These are phyloP conservation scores for Lonchura striata DNA, from an alignment of 2,113 vertebrate species.

Conservation along the genomic window DNA sequence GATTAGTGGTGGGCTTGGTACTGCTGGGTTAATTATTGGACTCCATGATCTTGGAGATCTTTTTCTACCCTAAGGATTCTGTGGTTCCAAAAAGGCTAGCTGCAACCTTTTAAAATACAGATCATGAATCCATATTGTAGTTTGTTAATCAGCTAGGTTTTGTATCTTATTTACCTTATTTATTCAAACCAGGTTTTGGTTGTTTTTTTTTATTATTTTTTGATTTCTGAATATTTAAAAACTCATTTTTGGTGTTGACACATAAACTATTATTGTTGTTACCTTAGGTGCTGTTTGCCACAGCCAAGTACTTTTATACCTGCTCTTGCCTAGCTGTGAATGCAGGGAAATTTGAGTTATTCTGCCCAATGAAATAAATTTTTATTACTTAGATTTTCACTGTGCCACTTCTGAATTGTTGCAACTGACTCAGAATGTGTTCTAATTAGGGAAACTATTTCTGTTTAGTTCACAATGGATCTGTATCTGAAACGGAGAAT, in stretches of 20 bases:
- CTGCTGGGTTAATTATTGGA: not conserved
- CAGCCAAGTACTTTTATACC: not conserved
- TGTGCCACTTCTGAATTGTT: not conserved
- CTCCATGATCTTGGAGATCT: not conserved
- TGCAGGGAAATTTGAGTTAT: not conserved
- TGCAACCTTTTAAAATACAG: not conserved
- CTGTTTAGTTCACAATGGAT: not conserved
- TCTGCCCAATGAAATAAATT: not conserved
- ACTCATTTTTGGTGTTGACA: not conserved
- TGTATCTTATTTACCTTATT: not conserved
- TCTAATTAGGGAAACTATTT: not conserved
- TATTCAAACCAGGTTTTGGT: not conserved
- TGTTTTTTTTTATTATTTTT: not conserved
- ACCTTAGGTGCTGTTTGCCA: not conserved
- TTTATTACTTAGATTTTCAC: not conserved
- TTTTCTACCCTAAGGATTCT: not conserved
- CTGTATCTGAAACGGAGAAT: not conserved
- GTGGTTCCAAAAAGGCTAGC: not conserved
- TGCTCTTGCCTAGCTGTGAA: not conserved
- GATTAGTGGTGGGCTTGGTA: not conserved
- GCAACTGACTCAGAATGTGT: not conserved
- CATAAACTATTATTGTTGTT: not conserved
- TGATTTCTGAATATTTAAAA: not conserved
- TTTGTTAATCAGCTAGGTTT: not conserved
- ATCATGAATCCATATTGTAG: not conserved